phyloP scores from a whole-genome alignment of 2,888 invertebrate species.

The Cephus runcator region DNA sequence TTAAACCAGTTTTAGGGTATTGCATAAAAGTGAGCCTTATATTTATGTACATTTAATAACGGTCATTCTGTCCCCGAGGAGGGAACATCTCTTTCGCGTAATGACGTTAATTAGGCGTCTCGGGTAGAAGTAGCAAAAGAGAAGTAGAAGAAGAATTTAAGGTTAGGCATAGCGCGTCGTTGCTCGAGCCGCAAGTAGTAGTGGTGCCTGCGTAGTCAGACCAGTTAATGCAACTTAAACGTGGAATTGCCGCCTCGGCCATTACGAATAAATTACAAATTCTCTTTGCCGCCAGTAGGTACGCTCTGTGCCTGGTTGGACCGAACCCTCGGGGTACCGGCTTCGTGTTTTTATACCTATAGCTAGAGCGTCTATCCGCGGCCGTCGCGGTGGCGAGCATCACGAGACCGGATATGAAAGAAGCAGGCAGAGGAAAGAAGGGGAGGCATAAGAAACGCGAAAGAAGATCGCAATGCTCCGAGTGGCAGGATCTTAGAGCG shows the following conservation, averaged over 20 bases:
- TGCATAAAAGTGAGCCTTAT: constrained; percentile 15
- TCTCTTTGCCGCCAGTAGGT: neutral
- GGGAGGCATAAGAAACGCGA: neutral
- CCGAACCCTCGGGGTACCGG: neutral
- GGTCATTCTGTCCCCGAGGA: constrained; percentile 16
- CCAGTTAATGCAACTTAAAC: neutral
- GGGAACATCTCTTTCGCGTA: constrained; percentile 20
- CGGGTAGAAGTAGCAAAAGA: neutral
- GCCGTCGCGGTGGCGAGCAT: constrained; percentile 5
- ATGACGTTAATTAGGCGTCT: constrained; percentile 39
- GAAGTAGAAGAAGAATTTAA: neutral
- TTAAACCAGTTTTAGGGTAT: constrained; percentile 12
- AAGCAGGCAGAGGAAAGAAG: neutral
- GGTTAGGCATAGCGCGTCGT: neutral
- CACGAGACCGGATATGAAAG: constrained; percentile 1
- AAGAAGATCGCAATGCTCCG: constrained; percentile 15
- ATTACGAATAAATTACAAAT: constrained; percentile 10
- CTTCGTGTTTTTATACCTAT: neutral
- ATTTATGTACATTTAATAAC: constrained; percentile 26
- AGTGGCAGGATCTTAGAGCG: constrained; percentile 25
- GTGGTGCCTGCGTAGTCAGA: neutral
- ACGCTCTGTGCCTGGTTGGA: neutral
- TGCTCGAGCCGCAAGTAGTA: neutral
- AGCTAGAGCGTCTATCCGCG: neutral
- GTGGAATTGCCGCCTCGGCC: neutral